Evolutionary conservation across 2,888 invertebrate genomes (phyloP).

Genomic region (Melangyna quadrimaculata): DNA sequence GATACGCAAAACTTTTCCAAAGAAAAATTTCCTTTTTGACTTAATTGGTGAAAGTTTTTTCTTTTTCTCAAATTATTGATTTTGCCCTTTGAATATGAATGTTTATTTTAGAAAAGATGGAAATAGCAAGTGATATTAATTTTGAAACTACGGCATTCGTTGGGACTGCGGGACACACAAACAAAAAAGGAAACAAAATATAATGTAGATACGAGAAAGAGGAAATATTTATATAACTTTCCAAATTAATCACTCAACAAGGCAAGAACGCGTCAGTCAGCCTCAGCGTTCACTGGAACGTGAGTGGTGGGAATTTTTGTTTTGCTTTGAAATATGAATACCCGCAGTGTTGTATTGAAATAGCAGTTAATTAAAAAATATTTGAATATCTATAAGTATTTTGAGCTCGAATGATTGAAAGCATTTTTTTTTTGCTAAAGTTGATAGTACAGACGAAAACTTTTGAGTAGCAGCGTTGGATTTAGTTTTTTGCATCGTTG

Average conservation of each 20-base stretch:
- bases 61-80: background rate
- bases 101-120: background rate
- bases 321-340: background rate
- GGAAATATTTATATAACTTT: background rate
- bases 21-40: background rate
- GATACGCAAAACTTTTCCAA: conserved; percentile 7
- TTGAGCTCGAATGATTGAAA: background rate
- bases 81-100: conserved; percentile 9
- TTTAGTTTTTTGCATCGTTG: too few species aligned
- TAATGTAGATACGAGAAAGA: background rate
- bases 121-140: conserved; percentile 2
- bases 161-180: too few species aligned
- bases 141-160: background rate
- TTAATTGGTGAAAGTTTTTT: conserved; percentile 6
- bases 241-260: conserved; percentile 13
- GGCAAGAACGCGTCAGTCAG: background rate
- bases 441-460: too few species aligned
- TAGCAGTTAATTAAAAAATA: conserved; percentile 19
- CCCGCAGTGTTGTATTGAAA: background rate
- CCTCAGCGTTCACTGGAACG: background rate
- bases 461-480: too few species aligned
- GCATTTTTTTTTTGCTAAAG: background rate
- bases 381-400: background rate
- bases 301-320: background rate
- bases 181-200: background rate